Evolutionary conservation across 2,113 vertebrate species (phyloP).

Genomic region (Oncorhynchus gorbuscha): DNA sequence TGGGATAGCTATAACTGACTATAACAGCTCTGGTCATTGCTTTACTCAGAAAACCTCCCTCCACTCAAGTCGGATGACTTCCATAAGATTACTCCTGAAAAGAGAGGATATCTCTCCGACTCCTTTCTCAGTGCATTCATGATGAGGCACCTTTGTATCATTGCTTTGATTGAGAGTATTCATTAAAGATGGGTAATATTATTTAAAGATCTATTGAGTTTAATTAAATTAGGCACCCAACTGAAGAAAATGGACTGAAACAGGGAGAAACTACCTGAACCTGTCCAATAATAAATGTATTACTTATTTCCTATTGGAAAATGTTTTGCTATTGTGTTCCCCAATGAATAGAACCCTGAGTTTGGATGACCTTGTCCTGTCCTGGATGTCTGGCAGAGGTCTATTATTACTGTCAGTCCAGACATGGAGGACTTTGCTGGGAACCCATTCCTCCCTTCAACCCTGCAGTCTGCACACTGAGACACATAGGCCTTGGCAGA

Average conservation of each 20-base stretch:
- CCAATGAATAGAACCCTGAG: not conserved
- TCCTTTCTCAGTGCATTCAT: not conserved
- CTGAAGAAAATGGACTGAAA: no score
- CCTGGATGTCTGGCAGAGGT: not conserved
- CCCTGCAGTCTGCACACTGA: not conserved
- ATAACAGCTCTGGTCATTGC: not conserved
- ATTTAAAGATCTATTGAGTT: no score
- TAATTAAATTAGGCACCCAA: no score
- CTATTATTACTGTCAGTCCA: constrained; percentile 1
- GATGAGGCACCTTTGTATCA: not conserved
- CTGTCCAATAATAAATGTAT: no score
- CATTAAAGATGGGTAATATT: not conserved
- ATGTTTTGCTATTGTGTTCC: no score
- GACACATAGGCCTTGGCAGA: not conserved
- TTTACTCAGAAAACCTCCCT: not conserved
- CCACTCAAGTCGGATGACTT: not conserved
- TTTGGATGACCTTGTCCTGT: not conserved
- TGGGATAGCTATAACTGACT: constrained; percentile 36
- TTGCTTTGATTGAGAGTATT: not conserved
- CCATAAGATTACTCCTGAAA: not conserved
- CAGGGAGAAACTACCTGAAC: no score
- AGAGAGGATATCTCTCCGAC: not conserved
- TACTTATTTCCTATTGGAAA: no score
- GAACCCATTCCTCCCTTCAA: not conserved
- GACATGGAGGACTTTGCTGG: not conserved